phyloP scores from a whole-genome alignment of 2,797 vertebrate species.

The Saguinus oedipus region DNA sequence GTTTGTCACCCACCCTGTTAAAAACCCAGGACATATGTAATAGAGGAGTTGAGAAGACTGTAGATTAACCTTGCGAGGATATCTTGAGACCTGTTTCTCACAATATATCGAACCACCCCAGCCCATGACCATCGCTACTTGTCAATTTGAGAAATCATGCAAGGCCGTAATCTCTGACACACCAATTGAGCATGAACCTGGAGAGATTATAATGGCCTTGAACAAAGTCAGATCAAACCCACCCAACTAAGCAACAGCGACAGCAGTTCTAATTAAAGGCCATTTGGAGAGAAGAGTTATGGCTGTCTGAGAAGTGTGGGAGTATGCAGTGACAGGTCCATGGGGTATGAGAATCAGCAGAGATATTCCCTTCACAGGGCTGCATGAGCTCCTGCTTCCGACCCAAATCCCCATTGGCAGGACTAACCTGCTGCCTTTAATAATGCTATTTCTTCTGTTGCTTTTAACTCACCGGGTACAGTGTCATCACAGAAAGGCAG shows the following conservation, averaged over 20 bases:
- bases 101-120: neutral
- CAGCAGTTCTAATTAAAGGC: conserved; percentile 46
- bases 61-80: neutral
- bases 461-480: conserved; percentile 71
- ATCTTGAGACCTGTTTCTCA: neutral
- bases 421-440: conserved; percentile 41
- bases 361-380: conserved; percentile 17
- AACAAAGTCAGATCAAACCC: conserved; percentile 58
- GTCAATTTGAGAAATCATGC: conserved; percentile 49
- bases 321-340: neutral
- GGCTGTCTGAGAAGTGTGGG: neutral
- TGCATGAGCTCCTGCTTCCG: conserved; percentile 41
- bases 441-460: conserved; percentile 58
- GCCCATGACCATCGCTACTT: neutral
- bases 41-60: neutral
- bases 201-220: conserved; percentile 8
- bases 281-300: conserved; percentile 20
- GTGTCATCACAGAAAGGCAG: conserved; percentile 52
- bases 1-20: neutral
- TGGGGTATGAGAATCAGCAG: neutral
- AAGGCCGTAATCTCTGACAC: conserved; percentile 21
- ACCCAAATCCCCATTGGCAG: conserved; percentile 43
- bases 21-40: neutral
- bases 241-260: conserved; percentile 10
- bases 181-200: neutral